Base-by-base conservation (phyloP, 1,140 invertebrate species). In the Neomicropteryx cornuta region DNA sequence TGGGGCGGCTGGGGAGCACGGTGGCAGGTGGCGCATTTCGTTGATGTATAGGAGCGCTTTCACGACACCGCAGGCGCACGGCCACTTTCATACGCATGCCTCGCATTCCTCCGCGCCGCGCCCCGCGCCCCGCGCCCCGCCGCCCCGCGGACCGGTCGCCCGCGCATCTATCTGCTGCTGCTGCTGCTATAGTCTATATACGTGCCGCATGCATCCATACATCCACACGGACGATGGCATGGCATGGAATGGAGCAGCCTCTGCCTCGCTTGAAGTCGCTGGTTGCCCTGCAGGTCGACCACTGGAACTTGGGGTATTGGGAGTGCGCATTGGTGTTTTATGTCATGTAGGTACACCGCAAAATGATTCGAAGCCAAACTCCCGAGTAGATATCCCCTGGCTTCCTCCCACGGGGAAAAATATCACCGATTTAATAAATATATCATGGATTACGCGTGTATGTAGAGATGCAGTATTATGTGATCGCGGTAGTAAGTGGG, bases 51-150 rank as follows among this genome's bases (percentile, higher is more conserved):
- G 57, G 61, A 57, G 61, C 60, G 61, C 61, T 65, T 65, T 65
- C 61, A 60, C 61, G 58, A 56, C n/a, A n/a, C n/a, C n/a, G n/a
- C n/a, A n/a, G n/a, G n/a, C n/a, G n/a, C 58, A 51, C 53, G 56
- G 56, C 57, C 57, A 62, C 61, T 62, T 62, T 62, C 56, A 62
- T 60, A 62, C 57, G 60, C 61, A 64, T 64, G 61, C 54, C 55
- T 62, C 51, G 57, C 58, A 64, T 64, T 64, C 61, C 61, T 53
- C 55, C 52, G 52, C 56, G 49, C 53, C 47, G 52, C 52, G 50
- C 51, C 55, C 58, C 53, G 51, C 55, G 56, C 53, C 47, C n/a
- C n/a, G n/a, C n/a, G n/a, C n/a, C n/a, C 57, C 29, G 54, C 57
- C 58, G 61, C 53, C 61, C 53, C 61, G 61, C 53, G 62, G 61